phyloP scores from a whole-genome alignment of 2,888 invertebrate genomes.

The Xestia c-nigrum region DNA sequence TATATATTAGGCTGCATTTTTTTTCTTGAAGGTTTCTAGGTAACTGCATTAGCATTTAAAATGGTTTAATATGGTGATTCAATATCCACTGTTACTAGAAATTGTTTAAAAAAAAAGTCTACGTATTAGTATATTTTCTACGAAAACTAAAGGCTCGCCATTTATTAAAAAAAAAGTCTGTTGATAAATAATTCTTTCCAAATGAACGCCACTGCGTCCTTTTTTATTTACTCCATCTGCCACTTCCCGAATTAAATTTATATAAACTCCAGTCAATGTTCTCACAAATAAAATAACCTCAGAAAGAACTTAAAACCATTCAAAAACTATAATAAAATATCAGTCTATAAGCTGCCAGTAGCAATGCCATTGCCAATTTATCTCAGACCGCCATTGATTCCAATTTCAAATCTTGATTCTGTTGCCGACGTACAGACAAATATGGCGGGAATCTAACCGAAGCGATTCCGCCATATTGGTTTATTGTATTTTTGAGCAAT shows the following conservation, averaged over 20 bases:
- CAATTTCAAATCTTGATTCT: slow-evolving; percentile 65
- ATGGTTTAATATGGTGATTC: not conserved
- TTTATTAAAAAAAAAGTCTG: not conserved
- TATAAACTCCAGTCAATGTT: not conserved
- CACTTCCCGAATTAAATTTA: not conserved
- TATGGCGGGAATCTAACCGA: slow-evolving; percentile 48
- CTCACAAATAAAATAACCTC: not conserved
- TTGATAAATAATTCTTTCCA: not conserved
- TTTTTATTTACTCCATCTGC: not conserved
- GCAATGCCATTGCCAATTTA: slow-evolving; percentile 54
- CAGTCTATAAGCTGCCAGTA: slow-evolving; percentile 38
- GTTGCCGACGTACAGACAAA: slow-evolving; percentile 57
- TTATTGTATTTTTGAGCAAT: slow-evolving; percentile 3
- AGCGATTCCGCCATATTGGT: slow-evolving; percentile 33
- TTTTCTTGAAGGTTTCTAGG: too few relatives aligned
- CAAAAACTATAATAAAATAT: slow-evolving; percentile 17
- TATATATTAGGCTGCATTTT: too few relatives aligned
- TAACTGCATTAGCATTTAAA: too few relatives aligned
- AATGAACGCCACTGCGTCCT: too few relatives aligned
- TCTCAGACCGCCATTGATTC: slow-evolving; percentile 61
- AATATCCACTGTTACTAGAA: too few relatives aligned
- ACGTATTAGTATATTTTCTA: not conserved
- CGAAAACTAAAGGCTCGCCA: not conserved
- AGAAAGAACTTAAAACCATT: not conserved
- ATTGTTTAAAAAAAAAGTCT: not conserved